phyloP scores from a whole-genome alignment of 2,888 invertebrate genomes.

The Rotaria sp. region DNA sequence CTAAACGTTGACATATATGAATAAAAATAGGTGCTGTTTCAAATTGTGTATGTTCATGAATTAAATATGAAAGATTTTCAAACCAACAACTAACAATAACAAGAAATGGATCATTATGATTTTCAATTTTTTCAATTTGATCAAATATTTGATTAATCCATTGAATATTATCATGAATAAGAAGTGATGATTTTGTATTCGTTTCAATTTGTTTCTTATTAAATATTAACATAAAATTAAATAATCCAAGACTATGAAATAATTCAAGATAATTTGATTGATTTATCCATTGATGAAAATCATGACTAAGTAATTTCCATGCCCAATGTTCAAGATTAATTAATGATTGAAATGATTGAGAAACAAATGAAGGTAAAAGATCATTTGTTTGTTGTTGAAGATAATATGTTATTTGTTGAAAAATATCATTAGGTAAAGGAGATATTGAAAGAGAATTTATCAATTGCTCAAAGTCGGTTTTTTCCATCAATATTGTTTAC shows the following conservation, averaged over 20 bases:
- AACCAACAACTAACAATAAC: background rate
- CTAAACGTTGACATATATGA: background rate
- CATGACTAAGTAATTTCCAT: background rate
- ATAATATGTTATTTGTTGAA: background rate
- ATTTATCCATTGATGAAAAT: background rate
- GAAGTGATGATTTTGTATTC: background rate
- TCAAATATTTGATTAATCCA: background rate
- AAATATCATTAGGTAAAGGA: background rate
- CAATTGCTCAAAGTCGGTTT: background rate
- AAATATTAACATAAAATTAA: background rate
- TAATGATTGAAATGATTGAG: conserved; percentile 8
- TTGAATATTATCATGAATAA: background rate
- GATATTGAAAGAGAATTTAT: background rate
- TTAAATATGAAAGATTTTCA: background rate
- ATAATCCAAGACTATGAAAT: background rate
- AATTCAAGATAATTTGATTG: background rate
- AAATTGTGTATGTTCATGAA: conserved; percentile 2
- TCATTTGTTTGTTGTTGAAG: background rate
- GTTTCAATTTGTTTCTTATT: background rate
- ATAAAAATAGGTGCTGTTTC: background rate
- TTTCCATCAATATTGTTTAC: background rate
- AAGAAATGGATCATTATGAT: background rate
- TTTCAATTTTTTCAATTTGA: background rate
- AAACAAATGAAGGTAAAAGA: background rate
- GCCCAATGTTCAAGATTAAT: background rate